These are phyloP conservation scores for Marmota monax DNA, from an alignment of 2,113 vertebrate species.

Conservation along the genomic window DNA sequence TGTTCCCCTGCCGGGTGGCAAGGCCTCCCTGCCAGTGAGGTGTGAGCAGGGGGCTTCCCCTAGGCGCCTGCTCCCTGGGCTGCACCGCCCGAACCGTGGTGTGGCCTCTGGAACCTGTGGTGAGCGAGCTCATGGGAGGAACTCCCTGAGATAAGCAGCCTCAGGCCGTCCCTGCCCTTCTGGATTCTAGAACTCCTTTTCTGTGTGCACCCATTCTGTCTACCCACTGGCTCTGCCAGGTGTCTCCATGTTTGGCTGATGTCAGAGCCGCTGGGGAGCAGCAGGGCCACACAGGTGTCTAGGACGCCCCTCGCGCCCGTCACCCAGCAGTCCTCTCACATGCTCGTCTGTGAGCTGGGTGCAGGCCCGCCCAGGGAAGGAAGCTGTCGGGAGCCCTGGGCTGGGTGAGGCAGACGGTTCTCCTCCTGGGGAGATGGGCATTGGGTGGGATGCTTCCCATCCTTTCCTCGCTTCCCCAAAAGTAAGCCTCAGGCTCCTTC, in stretches of 20 bases:
- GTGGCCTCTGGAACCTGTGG: background rate
- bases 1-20: background rate
- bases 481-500: background rate
- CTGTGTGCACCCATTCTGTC: background rate
- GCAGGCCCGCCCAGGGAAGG: background rate
- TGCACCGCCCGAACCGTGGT: too few species aligned
- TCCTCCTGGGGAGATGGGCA: background rate
- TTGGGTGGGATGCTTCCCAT: too few species aligned
- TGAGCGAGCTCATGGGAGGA: background rate
- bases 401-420: background rate
- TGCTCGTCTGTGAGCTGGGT: background rate
- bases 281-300: background rate
- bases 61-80: background rate
- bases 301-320: background rate
- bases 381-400: background rate
- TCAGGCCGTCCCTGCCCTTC: accelerated
- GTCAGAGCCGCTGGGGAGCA: background rate
- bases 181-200: background rate
- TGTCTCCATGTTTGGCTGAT: background rate
- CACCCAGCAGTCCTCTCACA: background rate
- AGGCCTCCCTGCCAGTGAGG: accelerated
- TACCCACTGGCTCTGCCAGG: background rate
- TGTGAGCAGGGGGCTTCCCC: background rate
- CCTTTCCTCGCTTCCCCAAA: background rate
- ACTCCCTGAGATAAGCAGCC: background rate